A percentile compares a stretch with the other conserved stretches of the same genome.
Evolutionary conservation across 2,113 vertebrate genomes (phyloP).

Genomic region (Erinaceus europaeus): DNA sequence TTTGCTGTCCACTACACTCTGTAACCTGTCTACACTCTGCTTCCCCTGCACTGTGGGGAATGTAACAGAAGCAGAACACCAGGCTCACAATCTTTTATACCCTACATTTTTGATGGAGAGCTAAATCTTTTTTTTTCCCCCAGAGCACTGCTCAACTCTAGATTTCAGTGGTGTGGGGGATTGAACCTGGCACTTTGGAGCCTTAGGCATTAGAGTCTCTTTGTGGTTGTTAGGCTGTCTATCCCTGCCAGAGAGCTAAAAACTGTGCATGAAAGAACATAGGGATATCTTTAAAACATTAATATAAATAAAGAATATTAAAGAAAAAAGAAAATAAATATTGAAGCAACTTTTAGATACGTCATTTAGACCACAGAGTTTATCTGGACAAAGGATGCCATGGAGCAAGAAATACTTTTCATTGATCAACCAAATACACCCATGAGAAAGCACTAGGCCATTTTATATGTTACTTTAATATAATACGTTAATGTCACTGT

Average conservation of each 20-base stretch:
- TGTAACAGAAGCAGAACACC: not conserved
- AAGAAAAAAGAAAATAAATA: too few species aligned
- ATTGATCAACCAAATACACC: not conserved
- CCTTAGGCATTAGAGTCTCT: too few species aligned
- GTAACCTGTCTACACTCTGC: accelerated
- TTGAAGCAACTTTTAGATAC: not conserved
- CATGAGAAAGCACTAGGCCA: not conserved
- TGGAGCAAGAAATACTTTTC: not conserved
- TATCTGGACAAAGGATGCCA: not conserved
- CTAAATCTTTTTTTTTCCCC: too few species aligned
- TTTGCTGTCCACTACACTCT: not conserved
- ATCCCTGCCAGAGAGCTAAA: not conserved
- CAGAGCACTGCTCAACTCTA: too few species aligned
- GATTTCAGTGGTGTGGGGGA: too few species aligned
- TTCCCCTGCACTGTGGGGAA: not conserved
- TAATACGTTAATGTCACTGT: not conserved
- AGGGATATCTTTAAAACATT: not conserved
- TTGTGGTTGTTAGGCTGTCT: too few species aligned
- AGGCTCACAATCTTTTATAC: not conserved
- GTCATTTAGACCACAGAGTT: not conserved
- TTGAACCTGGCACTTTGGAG: too few species aligned
- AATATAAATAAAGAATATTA: not conserved
- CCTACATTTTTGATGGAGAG: not conserved
- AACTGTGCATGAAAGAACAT: not conserved
- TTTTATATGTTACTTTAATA: not conserved